phyloP scores from a whole-genome alignment of 2,888 invertebrate genomes.

The Acutogordius australiensis region DNA sequence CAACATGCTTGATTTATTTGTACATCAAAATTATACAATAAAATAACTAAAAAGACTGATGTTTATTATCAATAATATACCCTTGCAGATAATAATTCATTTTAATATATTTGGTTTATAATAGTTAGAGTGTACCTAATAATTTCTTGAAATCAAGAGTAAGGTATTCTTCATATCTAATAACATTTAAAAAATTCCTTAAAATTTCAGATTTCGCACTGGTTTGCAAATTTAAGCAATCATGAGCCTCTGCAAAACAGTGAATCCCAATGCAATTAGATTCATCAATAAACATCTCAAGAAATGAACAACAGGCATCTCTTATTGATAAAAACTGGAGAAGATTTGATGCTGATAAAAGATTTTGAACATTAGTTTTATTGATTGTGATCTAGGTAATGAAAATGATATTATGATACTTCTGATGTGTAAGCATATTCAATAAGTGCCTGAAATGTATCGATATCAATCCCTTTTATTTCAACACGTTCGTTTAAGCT shows the following conservation, averaged over 20 bases:
- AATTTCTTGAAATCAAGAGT: neutral
- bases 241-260: constrained; percentile 28
- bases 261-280: constrained; percentile 29
- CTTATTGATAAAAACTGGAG: constrained; percentile 24
- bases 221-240: constrained; percentile 25
- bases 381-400: constrained; percentile 19
- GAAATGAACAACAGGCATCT: constrained; percentile 25
- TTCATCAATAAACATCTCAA: constrained; percentile 26
- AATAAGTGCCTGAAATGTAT: neutral
- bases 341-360: constrained; percentile 26
- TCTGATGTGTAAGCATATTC: constrained; percentile 7
- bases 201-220: constrained; percentile 24
- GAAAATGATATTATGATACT: neutral
- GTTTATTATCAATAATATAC: no score
- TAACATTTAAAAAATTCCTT: constrained; percentile 9
- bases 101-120: neutral
- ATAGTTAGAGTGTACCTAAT: neutral
- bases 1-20: no score
- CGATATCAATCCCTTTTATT: neutral
- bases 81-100: no score
- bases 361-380: constrained; percentile 25
- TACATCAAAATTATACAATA: no score
- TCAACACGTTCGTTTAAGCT: neutral
- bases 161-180: constrained; percentile 20
- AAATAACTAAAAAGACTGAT: neutral